These are phyloP conservation scores for Pteropus rufus DNA, from an alignment of 2,797 vertebrate species.

Conservation along the genomic window DNA sequence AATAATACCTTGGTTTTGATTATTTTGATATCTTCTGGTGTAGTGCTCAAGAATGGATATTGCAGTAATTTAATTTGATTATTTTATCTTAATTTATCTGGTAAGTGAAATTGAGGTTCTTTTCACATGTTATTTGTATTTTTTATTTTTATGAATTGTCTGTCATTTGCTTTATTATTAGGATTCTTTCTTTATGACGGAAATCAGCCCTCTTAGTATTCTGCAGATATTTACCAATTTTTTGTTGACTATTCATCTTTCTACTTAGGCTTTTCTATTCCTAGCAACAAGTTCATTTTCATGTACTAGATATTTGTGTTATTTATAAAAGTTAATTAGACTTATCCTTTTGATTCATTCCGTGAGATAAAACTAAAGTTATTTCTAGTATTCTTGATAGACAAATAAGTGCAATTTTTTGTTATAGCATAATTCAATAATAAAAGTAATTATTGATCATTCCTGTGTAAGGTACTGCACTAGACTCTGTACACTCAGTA, in stretches of 20 bases:
- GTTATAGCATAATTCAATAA: not conserved
- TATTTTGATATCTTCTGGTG: not conserved
- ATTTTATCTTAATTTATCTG: not conserved
- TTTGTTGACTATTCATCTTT: not conserved
- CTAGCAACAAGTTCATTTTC: not conserved
- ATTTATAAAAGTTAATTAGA: not conserved
- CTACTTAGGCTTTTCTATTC: not conserved
- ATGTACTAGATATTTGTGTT: not conserved
- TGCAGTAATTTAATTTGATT: not conserved
- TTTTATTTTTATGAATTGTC: not conserved
- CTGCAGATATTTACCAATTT: not conserved
- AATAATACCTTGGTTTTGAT: not conserved
- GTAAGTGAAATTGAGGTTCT: constrained; percentile 1
- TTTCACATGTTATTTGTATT: not conserved
- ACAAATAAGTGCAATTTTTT: not conserved
- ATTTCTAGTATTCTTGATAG: not conserved
- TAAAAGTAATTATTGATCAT: not conserved
- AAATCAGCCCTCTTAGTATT: not conserved
- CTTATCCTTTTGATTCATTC: not conserved
- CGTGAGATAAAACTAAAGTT: not conserved
- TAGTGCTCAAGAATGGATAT: not conserved
- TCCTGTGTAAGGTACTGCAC: not conserved
- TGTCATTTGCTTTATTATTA: constrained; percentile 1
- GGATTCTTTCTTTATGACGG: not conserved
- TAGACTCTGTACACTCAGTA: not conserved